Conservation (phyloP, 2,797 vertebrate genomes). For the Potorous gilbertii region DNA sequence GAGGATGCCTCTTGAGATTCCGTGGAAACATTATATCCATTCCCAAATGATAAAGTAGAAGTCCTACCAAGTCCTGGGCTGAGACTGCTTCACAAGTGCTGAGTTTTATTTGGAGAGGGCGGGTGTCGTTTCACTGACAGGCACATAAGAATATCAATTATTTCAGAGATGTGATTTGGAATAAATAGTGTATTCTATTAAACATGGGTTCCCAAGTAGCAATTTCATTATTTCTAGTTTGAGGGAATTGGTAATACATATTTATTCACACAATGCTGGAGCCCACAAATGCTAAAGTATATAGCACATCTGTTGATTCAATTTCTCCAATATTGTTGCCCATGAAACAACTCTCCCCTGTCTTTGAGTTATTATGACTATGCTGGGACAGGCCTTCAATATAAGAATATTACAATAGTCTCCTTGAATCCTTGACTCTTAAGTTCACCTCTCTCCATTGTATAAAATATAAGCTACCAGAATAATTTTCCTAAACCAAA, state of each 20-base stretch:
- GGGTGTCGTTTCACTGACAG: constrained; percentile 44
- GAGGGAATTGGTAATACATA: constrained; percentile 16
- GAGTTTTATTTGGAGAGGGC: constrained; percentile 65
- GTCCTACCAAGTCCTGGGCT: constrained; percentile 39
- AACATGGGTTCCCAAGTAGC: constrained; percentile 35
- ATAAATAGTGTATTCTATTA: constrained; percentile 54
- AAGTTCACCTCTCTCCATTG: neutral
- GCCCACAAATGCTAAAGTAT: neutral
- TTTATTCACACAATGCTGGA: constrained; percentile 13
- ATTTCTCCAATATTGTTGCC: neutral
- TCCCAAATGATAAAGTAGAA: constrained; percentile 40
- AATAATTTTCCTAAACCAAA: neutral
- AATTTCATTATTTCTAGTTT: constrained; percentile 59
- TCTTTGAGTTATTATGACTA: too few relatives aligned
- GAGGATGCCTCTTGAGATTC: neutral
- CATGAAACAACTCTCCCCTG: neutral
- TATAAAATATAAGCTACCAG: neutral
- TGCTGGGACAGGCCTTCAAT: neutral
- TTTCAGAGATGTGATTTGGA: constrained; percentile 42
- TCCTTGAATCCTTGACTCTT: neutral
- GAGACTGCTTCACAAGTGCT: constrained; percentile 57
- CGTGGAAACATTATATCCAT: constrained; percentile 36
- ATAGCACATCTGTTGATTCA: neutral
- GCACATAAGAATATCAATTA: constrained; percentile 11
- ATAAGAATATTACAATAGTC: neutral